These are phyloP conservation scores for Amphiprion percula DNA, from an alignment of 2,113 vertebrate genomes.

Conservation along the genomic window DNA sequence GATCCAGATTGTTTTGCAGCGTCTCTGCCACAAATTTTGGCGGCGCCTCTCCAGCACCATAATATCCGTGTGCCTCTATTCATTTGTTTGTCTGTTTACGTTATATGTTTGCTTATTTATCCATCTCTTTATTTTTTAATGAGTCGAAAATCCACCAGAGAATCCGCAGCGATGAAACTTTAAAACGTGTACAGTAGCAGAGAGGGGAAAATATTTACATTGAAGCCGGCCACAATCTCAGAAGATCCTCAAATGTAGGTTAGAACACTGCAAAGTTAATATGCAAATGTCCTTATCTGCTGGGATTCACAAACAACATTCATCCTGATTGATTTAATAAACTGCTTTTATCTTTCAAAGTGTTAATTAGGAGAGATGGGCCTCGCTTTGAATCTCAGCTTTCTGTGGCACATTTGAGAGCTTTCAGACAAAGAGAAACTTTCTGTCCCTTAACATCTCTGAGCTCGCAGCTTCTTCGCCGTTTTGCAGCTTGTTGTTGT, in stretches of 20 bases:
- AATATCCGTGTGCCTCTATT: slow-evolving; percentile 53
- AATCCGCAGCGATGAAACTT: slow-evolving; percentile 74
- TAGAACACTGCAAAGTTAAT: slow-evolving; percentile 96
- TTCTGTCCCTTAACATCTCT: slow-evolving; percentile 60
- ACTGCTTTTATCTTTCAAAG: slow-evolving; percentile 99
- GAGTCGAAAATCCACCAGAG: slow-evolving; percentile 80
- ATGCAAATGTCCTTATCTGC: slow-evolving; percentile 99
- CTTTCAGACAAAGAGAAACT: slow-evolving; percentile 79
- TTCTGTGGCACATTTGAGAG: slow-evolving; percentile 78
- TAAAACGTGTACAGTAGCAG: slow-evolving; percentile 80
- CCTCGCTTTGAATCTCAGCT: slow-evolving; percentile 83
- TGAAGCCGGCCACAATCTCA: slow-evolving; percentile 90
- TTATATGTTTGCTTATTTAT: slow-evolving; percentile 81
- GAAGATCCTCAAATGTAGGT: slow-evolving; percentile 98
- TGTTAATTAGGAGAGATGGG: slow-evolving; percentile 99
- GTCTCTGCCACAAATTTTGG: slow-evolving; percentile 45
- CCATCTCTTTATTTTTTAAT: slow-evolving; percentile 82
- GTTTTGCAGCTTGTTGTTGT: slow-evolving; percentile 27
- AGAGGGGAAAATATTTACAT: slow-evolving; percentile 91
- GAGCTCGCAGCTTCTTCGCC: slow-evolving; percentile 35
- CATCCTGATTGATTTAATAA: slow-evolving; percentile 99
- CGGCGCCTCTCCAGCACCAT: slow-evolving; percentile 41
- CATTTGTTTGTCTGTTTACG: slow-evolving; percentile 79
- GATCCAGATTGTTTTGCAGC: slow-evolving; percentile 53
- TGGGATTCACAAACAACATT: slow-evolving; percentile 99